Conservation (phyloP, 2,113 vertebrate genomes). For the Erinaceus europaeus region DNA sequence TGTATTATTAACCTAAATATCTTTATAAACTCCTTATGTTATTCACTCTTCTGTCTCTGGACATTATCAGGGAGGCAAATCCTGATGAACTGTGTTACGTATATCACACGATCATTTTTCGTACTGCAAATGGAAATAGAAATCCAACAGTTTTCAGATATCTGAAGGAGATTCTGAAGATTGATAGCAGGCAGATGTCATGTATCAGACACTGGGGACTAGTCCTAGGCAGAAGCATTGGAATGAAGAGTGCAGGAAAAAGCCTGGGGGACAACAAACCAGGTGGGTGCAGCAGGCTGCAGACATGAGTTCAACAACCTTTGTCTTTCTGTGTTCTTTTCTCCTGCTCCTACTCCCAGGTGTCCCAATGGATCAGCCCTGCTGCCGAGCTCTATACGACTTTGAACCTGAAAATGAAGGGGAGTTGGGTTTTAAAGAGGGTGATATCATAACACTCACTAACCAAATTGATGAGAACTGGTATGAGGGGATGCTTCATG, state of each 20-base stretch:
- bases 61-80: not conserved
- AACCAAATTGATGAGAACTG: constrained; percentile 99
- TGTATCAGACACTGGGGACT: not conserved
- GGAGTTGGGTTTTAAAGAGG: constrained; percentile 98
- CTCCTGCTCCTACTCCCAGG: constrained; percentile 72
- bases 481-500: constrained; percentile 97
- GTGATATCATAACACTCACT: constrained; percentile 97
- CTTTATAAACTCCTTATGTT: not conserved
- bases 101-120: not conserved
- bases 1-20: not conserved
- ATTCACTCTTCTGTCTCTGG: not conserved
- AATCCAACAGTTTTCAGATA: not conserved
- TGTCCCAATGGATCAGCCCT: constrained; percentile 95
- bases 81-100: not conserved
- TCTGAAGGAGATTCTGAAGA: not conserved
- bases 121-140: not conserved
- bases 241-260: not conserved
- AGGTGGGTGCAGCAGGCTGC: not conserved
- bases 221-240: not conserved
- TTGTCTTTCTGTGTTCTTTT: constrained; percentile 55
- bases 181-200: not conserved
- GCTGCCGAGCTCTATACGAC: constrained; percentile 96
- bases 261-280: not conserved
- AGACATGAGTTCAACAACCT: not conserved
- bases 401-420: constrained; percentile 99